Conservation (phyloP, 2,113 vertebrate genomes). For the Nannospalax galili region DNA sequence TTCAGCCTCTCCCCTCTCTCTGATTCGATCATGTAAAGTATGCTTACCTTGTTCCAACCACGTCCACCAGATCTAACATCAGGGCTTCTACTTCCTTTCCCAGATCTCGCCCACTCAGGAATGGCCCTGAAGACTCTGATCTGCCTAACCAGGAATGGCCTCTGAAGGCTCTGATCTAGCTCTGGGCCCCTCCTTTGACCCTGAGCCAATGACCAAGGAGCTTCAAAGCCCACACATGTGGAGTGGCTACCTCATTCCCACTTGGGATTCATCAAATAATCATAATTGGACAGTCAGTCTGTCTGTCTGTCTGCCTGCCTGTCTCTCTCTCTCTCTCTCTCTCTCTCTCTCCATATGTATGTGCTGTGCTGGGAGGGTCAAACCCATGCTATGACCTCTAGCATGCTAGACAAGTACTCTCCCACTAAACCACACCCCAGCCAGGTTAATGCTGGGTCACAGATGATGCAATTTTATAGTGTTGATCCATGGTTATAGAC, state of each 20-base stretch:
- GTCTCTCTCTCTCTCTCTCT: too few relatives aligned
- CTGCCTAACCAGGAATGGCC: too few relatives aligned
- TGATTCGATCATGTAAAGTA: not conserved
- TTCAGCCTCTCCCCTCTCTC: not conserved
- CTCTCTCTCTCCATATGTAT: too few relatives aligned
- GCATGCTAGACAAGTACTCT: not conserved
- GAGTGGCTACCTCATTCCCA: too few relatives aligned
- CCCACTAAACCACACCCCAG: not conserved
- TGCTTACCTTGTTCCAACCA: not conserved
- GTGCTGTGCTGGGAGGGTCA: not conserved
- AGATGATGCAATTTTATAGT: not conserved
- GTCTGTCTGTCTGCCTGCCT: too few relatives aligned
- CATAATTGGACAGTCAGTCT: fast-evolving
- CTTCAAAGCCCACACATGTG: fast-evolving
- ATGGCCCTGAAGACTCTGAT: not conserved
- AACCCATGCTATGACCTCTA: not conserved
- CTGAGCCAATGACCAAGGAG: not conserved
- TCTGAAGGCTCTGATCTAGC: not conserved
- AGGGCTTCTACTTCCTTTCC: not conserved
- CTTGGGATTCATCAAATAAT: fast-evolving
- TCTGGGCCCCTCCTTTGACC: fast-evolving
- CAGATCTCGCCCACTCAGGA: not conserved
- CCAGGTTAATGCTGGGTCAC: not conserved
- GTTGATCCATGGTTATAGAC: not conserved
- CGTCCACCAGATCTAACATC: too few relatives aligned